Conservation (phyloP, 2,888 invertebrate species). For the Pinctada fucata region DNA sequence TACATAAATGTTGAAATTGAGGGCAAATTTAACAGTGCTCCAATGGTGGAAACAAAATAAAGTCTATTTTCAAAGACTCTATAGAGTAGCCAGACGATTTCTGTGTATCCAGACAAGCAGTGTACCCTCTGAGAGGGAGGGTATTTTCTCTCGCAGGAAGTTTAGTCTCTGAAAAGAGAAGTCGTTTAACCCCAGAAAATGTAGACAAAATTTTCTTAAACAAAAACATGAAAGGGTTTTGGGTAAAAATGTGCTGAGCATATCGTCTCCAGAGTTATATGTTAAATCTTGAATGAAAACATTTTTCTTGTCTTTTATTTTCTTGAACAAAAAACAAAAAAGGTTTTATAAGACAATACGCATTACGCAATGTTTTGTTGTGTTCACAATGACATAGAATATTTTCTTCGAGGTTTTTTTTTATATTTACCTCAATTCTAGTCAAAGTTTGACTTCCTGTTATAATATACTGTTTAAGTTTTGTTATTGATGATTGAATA, state of each 20-base stretch:
- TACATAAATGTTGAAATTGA: conserved; percentile 6
- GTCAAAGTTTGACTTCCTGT: not conserved
- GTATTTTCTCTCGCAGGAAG: conserved; percentile 5
- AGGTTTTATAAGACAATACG: no score
- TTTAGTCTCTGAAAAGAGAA: conserved; percentile 9
- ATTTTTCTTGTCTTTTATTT: no score
- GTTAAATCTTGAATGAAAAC: no score
- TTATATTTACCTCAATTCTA: not conserved
- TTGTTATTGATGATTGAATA: not conserved
- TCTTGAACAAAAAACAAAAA: no score
- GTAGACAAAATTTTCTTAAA: conserved; percentile 18
- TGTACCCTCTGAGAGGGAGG: conserved; percentile 18
- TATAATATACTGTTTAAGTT: not conserved
- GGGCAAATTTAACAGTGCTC: not conserved
- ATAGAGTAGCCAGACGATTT: not conserved
- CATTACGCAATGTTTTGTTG: no score
- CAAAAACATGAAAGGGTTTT: conserved; percentile 14
- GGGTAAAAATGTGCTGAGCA: not conserved
- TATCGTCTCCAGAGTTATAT: not conserved
- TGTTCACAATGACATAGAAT: no score
- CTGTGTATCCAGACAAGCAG: conserved; percentile 5
- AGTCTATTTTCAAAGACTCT: not conserved
- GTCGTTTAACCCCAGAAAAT: not conserved
- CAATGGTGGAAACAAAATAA: conserved; percentile 21
- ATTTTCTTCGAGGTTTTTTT: not conserved